Conservation (phyloP, 2,113 vertebrate species). For the Callipepla squamata region DNA sequence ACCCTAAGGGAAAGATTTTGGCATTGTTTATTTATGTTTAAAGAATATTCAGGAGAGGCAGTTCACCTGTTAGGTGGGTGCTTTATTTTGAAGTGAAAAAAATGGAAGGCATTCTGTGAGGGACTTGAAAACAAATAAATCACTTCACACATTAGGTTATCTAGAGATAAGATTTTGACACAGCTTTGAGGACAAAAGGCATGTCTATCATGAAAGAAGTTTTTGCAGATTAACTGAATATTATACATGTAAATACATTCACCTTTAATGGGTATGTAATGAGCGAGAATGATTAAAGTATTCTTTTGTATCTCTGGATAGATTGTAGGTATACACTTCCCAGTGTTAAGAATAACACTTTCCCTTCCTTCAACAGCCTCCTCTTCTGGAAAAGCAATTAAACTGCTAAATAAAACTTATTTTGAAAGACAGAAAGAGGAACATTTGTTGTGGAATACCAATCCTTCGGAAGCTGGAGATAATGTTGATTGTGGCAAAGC, state of each 20-base stretch:
- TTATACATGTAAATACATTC: constrained; percentile 42
- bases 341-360: background rate
- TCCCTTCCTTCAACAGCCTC: background rate
- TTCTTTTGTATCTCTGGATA: constrained; percentile 32
- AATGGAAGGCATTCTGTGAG: constrained; percentile 47
- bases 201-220: constrained; percentile 38
- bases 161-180: constrained; percentile 57
- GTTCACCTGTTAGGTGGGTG: constrained; percentile 59
- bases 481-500: background rate
- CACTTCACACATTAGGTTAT: constrained; percentile 65
- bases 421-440: constrained; percentile 12
- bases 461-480: background rate
- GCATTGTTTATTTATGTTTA: constrained; percentile 47
- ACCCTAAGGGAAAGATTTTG: background rate
- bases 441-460: constrained; percentile 1
- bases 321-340: constrained; percentile 32
- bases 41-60: constrained; percentile 26
- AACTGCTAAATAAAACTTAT: background rate
- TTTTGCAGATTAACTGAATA: constrained; percentile 47
- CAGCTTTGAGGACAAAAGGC: constrained; percentile 33
- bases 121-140: constrained; percentile 62
- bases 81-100: constrained; percentile 62
- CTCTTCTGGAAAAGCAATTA: background rate
- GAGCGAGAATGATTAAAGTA: constrained; percentile 62
- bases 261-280: constrained; percentile 27